Evolutionary conservation across 2,888 invertebrate species (phyloP).

Genomic region (Cephus runcator): DNA sequence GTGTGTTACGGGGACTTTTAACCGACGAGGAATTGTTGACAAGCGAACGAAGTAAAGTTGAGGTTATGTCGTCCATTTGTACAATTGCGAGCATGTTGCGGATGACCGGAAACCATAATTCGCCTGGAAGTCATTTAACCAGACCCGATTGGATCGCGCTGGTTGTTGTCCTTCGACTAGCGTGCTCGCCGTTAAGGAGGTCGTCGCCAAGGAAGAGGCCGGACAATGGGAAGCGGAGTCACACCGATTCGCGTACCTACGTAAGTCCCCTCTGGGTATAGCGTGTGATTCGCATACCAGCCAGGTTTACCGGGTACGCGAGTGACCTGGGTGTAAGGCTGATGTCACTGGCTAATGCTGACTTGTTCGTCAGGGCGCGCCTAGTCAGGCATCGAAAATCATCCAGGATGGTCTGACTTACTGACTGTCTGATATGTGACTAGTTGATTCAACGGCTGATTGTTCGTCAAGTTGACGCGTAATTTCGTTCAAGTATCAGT

Average conservation of each 20-base stretch:
- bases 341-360: background rate
- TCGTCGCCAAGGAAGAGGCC: background rate
- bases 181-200: background rate
- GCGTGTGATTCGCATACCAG: background rate
- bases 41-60: background rate
- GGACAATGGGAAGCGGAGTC: constrained; percentile 3
- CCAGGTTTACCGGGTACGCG: background rate
- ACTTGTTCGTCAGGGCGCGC: background rate
- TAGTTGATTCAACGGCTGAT: background rate
- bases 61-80: background rate
- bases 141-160: background rate
- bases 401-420: background rate
- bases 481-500: background rate
- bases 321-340: background rate
- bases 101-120: background rate
- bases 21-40: background rate
- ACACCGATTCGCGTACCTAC: background rate
- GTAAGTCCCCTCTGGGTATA: background rate
- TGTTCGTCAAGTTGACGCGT: background rate
- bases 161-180: background rate
- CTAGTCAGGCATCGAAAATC: background rate
- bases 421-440: background rate
- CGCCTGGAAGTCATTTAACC: background rate
- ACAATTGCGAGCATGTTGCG: background rate
- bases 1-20: background rate